Conservation (phyloP, 2,888 invertebrate species). For the Diabrotica balteata region DNA sequence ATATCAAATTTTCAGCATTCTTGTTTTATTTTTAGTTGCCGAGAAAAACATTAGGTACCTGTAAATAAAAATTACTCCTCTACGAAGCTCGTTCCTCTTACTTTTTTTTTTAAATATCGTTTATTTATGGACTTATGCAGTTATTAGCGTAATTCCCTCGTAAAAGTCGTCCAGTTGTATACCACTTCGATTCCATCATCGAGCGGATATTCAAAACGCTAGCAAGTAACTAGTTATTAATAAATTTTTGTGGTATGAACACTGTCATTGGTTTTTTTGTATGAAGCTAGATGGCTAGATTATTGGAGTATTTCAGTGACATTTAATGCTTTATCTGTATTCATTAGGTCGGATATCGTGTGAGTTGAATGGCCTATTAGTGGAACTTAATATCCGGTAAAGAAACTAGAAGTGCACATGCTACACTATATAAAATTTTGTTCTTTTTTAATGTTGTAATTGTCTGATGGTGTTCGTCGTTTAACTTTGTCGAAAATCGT, state of each 20-base stretch:
- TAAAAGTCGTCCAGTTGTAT: not conserved
- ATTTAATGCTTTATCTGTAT: conserved; percentile 23
- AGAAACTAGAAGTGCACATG: not conserved
- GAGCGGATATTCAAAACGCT: conserved; percentile 1
- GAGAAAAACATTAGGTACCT: too few relatives aligned
- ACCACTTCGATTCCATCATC: too few relatives aligned
- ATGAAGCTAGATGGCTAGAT: conserved; percentile 12
- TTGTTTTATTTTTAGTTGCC: too few relatives aligned
- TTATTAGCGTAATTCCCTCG: not conserved
- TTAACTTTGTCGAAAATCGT: not conserved
- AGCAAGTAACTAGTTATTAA: conserved; percentile 2
- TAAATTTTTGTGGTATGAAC: conserved; percentile 6
- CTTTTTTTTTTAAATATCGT: too few relatives aligned
- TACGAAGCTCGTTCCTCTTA: too few relatives aligned
- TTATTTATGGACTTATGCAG: not conserved
- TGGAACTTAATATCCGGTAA: conserved; percentile 23
- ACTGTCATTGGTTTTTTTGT: not conserved
- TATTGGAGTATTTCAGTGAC: conserved; percentile 14
- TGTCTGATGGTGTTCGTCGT: not conserved
- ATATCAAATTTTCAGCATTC: too few relatives aligned
- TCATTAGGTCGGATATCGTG: conserved; percentile 23
- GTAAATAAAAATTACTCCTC: too few relatives aligned
- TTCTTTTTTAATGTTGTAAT: too few relatives aligned
- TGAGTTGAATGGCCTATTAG: conserved; percentile 27
- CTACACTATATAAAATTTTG: not conserved